These are phyloP conservation scores for Megastigmus dorsalis DNA, from an alignment of 2,888 invertebrate genomes.

Conservation along the genomic window DNA sequence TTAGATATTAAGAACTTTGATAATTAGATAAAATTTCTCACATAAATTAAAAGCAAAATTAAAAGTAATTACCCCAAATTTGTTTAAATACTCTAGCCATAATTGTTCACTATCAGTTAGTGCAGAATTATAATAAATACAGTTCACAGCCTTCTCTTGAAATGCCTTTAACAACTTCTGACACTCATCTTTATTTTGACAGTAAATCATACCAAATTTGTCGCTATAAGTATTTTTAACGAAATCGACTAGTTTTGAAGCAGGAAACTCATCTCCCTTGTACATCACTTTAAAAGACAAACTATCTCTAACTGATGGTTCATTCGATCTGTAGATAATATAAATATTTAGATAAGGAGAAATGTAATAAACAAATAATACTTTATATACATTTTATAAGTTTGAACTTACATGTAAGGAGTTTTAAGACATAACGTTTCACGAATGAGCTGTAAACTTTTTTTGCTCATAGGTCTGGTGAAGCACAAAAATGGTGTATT, in stretches of 20 bases:
- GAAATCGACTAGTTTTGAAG: constrained; percentile 1
- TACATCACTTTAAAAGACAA: constrained; percentile 37
- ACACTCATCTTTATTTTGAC: neutral
- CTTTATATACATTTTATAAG: too few relatives aligned
- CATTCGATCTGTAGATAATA: constrained; percentile 24
- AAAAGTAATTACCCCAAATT: constrained; percentile 15
- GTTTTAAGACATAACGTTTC: constrained; percentile 2
- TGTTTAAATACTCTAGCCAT: neutral
- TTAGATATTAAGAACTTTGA: neutral
- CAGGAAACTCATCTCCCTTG: neutral
- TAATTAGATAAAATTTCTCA: neutral
- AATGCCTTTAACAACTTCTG: neutral
- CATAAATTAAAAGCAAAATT: neutral
- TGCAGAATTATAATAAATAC: neutral
- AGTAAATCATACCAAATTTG: constrained; percentile 34
- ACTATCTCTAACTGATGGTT: constrained; percentile 13
- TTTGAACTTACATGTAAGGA: constrained; percentile 23
- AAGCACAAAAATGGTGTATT: constrained; percentile 16
- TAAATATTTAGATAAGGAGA: neutral
- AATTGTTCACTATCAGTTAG: neutral
- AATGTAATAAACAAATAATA: neutral
- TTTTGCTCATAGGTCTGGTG: constrained; percentile 3
- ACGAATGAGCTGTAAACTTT: neutral
- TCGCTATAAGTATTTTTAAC: neutral
- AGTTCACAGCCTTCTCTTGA: neutral